These are phyloP conservation scores for Gnathonemus echidnorhynchus DNA, from an alignment of 2,113 vertebrate species.

Conservation along the genomic window DNA sequence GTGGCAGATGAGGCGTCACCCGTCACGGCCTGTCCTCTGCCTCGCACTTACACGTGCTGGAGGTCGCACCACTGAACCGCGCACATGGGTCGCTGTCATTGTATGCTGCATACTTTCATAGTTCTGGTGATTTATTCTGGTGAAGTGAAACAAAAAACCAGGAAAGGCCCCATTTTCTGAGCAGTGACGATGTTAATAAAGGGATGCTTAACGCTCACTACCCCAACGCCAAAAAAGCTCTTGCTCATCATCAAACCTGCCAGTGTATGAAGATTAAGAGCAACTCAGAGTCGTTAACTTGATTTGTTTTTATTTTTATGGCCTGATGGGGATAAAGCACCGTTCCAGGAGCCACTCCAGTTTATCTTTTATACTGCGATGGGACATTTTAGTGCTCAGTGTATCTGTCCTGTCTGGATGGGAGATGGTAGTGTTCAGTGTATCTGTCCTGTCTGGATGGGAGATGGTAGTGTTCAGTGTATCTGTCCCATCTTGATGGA, in stretches of 20 bases:
- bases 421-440: background rate
- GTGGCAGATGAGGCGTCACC: background rate
- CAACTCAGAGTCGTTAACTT: conserved; percentile 38
- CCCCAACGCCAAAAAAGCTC: conserved; percentile 58
- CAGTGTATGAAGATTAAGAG: conserved; percentile 56
- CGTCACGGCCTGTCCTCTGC: background rate
- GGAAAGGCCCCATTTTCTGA: conserved; percentile 9
- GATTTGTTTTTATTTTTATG: conserved; percentile 23
- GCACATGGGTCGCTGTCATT: background rate
- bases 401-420: background rate
- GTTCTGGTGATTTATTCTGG: conserved; percentile 19
- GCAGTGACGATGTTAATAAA: conserved; percentile 43
- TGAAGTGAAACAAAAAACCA: background rate
- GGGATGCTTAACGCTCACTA: conserved; percentile 38
- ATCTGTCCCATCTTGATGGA: background rate
- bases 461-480: background rate
- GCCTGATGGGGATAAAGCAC: background rate
- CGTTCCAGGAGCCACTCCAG: no score
- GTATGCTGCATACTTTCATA: background rate
- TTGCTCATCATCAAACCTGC: conserved; percentile 54
- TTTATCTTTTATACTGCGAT: background rate
- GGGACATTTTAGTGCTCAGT: background rate
- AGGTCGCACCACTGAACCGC: background rate
- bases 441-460: background rate
- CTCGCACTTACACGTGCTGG: background rate